phyloP scores from a whole-genome alignment of 1,140 invertebrate species.

The Charaxes varanes region DNA sequence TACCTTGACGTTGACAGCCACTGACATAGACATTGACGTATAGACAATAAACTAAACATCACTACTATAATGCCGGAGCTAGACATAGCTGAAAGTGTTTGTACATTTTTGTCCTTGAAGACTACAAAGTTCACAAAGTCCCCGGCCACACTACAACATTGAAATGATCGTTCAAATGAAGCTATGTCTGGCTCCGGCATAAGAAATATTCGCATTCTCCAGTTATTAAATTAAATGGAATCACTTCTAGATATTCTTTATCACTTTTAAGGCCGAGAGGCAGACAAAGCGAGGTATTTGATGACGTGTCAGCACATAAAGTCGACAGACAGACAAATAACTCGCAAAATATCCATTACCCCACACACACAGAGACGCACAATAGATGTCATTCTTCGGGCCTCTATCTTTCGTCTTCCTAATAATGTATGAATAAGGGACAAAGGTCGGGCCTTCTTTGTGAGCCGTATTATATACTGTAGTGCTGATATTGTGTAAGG shows the following conservation, averaged over 20 bases:
- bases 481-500: slow-evolving; percentile 21
- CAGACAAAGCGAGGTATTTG: slow-evolving; percentile 23
- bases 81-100: too few relatives aligned
- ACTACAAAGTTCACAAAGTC: too few relatives aligned
- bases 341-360: slow-evolving; percentile 40
- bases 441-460: slow-evolving; percentile 28
- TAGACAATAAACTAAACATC: too few relatives aligned
- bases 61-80: too few relatives aligned
- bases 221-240: too few relatives aligned
- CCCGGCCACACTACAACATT: too few relatives aligned
- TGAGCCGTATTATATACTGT: slow-evolving; percentile 16
- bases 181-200: too few relatives aligned
- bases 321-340: slow-evolving; percentile 34
- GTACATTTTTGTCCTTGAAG: too few relatives aligned
- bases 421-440: slow-evolving; percentile 43
- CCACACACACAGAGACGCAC: slow-evolving; percentile 18
- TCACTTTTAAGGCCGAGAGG: slow-evolving; percentile 3
- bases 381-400: slow-evolving; percentile 30
- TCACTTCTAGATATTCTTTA: slow-evolving; percentile 17
- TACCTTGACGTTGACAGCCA: too few relatives aligned
- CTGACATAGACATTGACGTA: too few relatives aligned
- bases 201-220: too few relatives aligned
- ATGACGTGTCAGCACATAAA: slow-evolving; percentile 25
- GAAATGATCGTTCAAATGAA: too few relatives aligned
- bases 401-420: slow-evolving; percentile 21